phyloP scores from a whole-genome alignment of 2,888 invertebrate genomes.

The Meta bourneti region DNA sequence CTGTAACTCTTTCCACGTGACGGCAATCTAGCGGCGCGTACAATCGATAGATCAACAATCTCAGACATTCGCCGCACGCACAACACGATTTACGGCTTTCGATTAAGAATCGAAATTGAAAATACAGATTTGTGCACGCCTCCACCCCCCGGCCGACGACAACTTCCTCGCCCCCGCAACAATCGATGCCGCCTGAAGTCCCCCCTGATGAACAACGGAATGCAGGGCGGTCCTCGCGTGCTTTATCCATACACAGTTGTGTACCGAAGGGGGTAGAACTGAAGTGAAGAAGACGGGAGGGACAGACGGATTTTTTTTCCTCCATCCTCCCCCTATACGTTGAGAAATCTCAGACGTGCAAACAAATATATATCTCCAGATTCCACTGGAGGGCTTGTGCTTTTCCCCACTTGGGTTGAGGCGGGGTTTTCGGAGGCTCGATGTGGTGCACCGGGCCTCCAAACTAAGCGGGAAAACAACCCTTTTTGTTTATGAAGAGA shows the following conservation, averaged over 20 bases:
- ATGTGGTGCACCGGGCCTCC: constrained; percentile 42
- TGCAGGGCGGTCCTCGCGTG: constrained; percentile 30
- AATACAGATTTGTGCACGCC: constrained; percentile 14
- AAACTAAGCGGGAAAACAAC: constrained; percentile 49
- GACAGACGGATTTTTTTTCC: constrained; percentile 53
- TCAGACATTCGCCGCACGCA: not conserved
- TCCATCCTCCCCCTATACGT: not conserved
- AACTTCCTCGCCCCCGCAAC: constrained; percentile 2
- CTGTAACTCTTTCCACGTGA: too few species aligned
- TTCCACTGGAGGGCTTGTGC: constrained; percentile 61
- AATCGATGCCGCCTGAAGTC: constrained; percentile 50
- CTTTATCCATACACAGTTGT: constrained; percentile 12
- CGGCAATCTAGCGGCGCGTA: too few species aligned
- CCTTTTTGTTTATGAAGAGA: constrained; percentile 69
- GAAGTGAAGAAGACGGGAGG: constrained; percentile 10
- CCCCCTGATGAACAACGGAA: constrained; percentile 34
- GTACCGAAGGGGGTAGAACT: constrained; percentile 41
- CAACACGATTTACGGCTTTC: not conserved
- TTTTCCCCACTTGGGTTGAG: constrained; percentile 68
- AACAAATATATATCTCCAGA: constrained; percentile 68
- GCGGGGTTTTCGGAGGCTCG: constrained; percentile 68
- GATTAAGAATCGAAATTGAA: constrained; percentile 17
- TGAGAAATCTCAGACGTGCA: constrained; percentile 63
- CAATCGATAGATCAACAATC: too few species aligned
- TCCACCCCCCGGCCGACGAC: not conserved